Evolutionary conservation across 2,113 vertebrate genomes (phyloP).

Genomic region (Thamnaconus septentrionalis): DNA sequence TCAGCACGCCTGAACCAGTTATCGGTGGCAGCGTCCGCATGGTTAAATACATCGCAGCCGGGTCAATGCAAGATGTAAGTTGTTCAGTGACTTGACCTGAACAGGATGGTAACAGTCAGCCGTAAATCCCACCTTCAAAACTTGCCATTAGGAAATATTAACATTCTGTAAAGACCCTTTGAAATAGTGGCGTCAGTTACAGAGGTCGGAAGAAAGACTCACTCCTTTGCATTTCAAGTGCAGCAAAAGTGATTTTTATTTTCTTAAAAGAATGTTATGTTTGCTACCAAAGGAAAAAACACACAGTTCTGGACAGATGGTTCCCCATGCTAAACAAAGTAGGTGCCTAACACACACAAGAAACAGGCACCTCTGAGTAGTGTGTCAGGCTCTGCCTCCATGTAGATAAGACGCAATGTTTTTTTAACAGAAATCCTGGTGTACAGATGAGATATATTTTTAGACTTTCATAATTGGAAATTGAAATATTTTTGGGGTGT

Average conservation of each 20-base stretch:
- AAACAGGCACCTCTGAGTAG: slow-evolving; percentile 50
- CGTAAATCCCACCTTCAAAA: background rate
- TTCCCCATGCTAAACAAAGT: background rate
- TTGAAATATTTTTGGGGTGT: slow-evolving; percentile 72
- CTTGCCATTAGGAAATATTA: background rate
- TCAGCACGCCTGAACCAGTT: too few relatives aligned
- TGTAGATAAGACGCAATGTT: slow-evolving; percentile 32
- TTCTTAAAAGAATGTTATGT: slow-evolving; percentile 77
- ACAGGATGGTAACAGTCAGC: background rate
- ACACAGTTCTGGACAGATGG: slow-evolving; percentile 1
- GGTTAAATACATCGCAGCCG: too few relatives aligned
- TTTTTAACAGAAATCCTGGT: slow-evolving; percentile 50
- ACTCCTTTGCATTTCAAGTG: slow-evolving; percentile 69
- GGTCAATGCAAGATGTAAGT: too few relatives aligned
- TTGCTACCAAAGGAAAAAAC: slow-evolving; percentile 86
- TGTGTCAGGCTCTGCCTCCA: slow-evolving; percentile 47
- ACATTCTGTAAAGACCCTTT: slow-evolving; percentile 61
- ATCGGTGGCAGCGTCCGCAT: too few relatives aligned
- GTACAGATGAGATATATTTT: slow-evolving; percentile 69
- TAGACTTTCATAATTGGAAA: slow-evolving; percentile 72
- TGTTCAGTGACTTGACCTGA: background rate
- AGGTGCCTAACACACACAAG: background rate
- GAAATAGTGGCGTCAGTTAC: slow-evolving; percentile 72
- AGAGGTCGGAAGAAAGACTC: slow-evolving; percentile 58
- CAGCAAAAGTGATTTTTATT: slow-evolving; percentile 81